Base-by-base conservation (phyloP, 2,113 vertebrate genomes). In the Channa maculata region DNA sequence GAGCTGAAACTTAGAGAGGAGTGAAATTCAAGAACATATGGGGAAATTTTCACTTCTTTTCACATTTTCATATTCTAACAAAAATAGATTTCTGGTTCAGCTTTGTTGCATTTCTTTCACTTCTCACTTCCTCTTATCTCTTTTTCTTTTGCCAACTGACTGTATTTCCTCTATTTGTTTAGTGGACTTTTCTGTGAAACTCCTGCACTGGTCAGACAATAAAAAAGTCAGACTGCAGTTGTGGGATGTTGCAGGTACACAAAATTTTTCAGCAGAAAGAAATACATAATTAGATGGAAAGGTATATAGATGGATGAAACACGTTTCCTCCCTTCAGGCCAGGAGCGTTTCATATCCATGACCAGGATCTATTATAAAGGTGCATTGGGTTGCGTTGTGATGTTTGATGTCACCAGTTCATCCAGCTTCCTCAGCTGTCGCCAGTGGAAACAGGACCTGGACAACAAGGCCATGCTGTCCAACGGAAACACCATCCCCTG, bases 271-370 rank as follows among this genome's bases (percentile, higher is more conserved):
- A 5, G 2, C 4, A 2, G 2, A 37, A 14, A 13, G 11, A 34
- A 24, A 24, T 24, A 24, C 24, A 24, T 24, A 24, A 24, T 24
- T 24, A 24, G 24, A 7, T 50, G 15, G 44, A 46, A 5, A 5
- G 0, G 33, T 3, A 2, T 10, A 66, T 36, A 7, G n/a, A 43
- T 0, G 48, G 9, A 43, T 53, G 36, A 14, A 3, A n/a, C 12
- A 5, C 62, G 37, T 62, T 39, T 75, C 14, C 6, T 63, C 50
- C 14, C 9, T 55, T 0, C 57, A 97, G 96, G 96, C 34, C 96
- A 97, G 82, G 96, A 97, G 44, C 94, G 96, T 1, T 97, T 97
- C 90, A 95, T 96, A 0, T 97, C 96, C 34, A 97, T 97, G 96
- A 97, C 95, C 2, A 91, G 96, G 36, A 85, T 97, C 0, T 97